Evolutionary conservation across 2,888 invertebrate genomes (phyloP), one percentile per base, ranked within the genome.

Genomic region (Parapristionchus giblindavisi): DNA sequence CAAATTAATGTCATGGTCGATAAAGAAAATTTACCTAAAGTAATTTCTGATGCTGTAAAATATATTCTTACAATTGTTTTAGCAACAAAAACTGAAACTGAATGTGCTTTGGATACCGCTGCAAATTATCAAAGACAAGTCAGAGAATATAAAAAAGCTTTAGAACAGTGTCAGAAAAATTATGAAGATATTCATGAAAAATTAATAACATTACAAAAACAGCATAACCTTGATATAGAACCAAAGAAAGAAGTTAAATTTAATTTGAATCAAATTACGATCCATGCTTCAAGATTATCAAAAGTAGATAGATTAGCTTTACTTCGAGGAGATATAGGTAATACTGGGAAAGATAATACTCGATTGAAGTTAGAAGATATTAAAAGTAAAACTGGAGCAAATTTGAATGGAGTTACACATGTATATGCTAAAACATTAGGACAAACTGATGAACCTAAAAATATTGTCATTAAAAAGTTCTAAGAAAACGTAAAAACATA

Each of bases 331-430:
- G n/a, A 58, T 58, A 58, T 58, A 27, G n/a, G 58, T 58, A 24
- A 58, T 24, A 58, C 58, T 58, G 58, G 58, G 27, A 58, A 24
- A 58, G 58, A 58, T 21, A 58, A 58, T 58, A 58, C 58, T 58
- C 58, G 24, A 24, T 58, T 58, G 58, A 58, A 58, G 58, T 17
- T 58, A 58, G 58, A 58, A 17, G 27, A 58, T 58, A 24, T 58
- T 14, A 58, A 58, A 58, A 58, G 58, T 58, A 58, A 58, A 58
- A 58, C 58, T 24, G 58, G 58, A 58, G 58, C 58, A 58, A 58
- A 58, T 58, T 24, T 58, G 24, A 58, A 58, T 58, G 58, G 48
- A 58, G 24, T 58, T 58, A 58, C 58, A 58, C 58, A 58, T 58
- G 24, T 58, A 58, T 58, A 58, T 58, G 58, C 58, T 58, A 58